A percentile compares a stretch with the other conserved stretches of the same genome.
Evolutionary conservation across 2,113 vertebrate genomes (phyloP).

Genomic region (Rattus norvegicus): GRCr8 NC_086037.1:51439001-51439500

Average conservation of each 20-base stretch:
- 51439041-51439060: background rate
- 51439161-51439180: background rate
- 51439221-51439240: background rate
- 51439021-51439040: background rate
- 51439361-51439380: background rate
- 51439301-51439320: background rate
- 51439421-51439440: background rate
- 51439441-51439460: background rate
- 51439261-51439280: background rate
- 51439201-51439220: background rate
- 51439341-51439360: too few relatives aligned
- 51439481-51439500: too few relatives aligned
- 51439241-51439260: background rate
- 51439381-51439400: background rate
- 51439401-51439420: background rate
- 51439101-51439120: background rate
- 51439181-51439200: background rate
- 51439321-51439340: too few relatives aligned
- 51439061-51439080: background rate
- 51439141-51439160: background rate
- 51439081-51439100: accelerated
- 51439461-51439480: background rate
- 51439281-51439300: background rate
- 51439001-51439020: background rate
- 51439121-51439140: background rate